A percentile compares a stretch with the other conserved stretches of the same genome.
phyloP scores from a whole-genome alignment of 2,888 invertebrate species.

The Agrochola lota region DNA sequence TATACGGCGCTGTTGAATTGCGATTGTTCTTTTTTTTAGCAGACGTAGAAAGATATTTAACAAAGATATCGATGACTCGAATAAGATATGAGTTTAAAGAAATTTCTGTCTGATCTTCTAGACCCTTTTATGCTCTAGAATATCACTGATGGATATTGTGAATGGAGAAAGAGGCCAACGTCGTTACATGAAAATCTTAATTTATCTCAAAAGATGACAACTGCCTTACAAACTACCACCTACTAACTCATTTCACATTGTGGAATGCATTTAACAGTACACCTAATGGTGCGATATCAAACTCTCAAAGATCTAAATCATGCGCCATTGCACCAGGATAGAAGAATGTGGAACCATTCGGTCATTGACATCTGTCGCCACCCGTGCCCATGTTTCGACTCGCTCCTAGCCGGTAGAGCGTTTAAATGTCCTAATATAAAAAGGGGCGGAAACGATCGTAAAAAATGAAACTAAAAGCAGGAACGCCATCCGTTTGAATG shows the following conservation, averaged over 20 bases:
- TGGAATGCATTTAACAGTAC: background rate
- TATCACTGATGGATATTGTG: background rate
- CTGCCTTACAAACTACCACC: background rate
- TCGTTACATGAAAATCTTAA: background rate
- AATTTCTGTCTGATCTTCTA: background rate
- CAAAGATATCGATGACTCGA: background rate
- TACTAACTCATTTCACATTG: background rate
- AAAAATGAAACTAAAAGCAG: constrained; percentile 26
- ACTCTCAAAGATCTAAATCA: background rate
- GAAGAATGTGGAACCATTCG: constrained; percentile 1
- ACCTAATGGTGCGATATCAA: background rate
- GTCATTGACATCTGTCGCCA: constrained; percentile 47
- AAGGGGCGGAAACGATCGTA: constrained; percentile 49
- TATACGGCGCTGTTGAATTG: constrained; percentile 8
- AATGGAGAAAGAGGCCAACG: background rate
- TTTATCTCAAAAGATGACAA: background rate
- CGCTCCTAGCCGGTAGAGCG: constrained; percentile 30
- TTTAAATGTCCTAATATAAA: constrained; percentile 31
- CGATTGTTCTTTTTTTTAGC: constrained; percentile 10
- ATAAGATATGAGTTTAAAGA: background rate
- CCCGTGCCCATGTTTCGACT: constrained; percentile 15
- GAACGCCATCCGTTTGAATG: constrained; percentile 17
- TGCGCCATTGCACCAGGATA: background rate
- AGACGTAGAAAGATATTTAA: background rate
- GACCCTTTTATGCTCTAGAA: background rate